Base-by-base conservation (phyloP, 2,888 invertebrate species). In the Blastobasis lacticolella region DNA sequence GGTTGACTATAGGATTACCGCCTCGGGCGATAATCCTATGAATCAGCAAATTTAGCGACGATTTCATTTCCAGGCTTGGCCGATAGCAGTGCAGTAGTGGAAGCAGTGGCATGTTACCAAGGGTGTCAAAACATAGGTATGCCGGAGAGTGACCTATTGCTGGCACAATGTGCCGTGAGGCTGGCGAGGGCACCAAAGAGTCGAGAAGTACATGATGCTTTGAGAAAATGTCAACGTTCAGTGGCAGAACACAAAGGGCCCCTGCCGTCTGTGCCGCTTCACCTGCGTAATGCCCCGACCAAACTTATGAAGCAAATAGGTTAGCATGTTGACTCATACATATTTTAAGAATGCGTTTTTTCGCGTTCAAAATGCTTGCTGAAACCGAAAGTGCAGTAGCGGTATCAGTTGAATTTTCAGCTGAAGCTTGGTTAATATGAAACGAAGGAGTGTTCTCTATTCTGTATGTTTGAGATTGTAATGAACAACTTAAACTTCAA, bases 231-330 rank as follows among this genome's bases (percentile, higher is more conserved):
- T 10, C 92, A 93, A 70, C 71, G 73, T 45, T 75, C 88, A 10
- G 89, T 95, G 48, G 71, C 75, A 1, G 83, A 91, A 52, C 89
- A 91, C 9, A 90, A 92, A 67, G 95, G 95, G 0, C 88, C 92
- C 0, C 88, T 94, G 53, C 95, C 95, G 0, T 75, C 90, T 0
- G 93, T 95, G 5, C 95, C 95, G 0, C 81, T 95, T 54, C 94
- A 94, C 78, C 83, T 95, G 57, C 88, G 95, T 53, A 94, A 95
- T 81, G 94, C 94, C n/a, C 91, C 95, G 4, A 94, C 94, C 0
- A 92, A 89, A 71, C 81, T 95, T 0, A 94, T 94, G 94, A 91
- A 91, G 71, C 89, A 93, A 72, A 76, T 95, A 62, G 94, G 94
- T 23, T 23, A 23, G 23, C 91, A 77, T 47, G 52, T 53, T 23